Conservation (phyloP, 30 jellyfish, hydroid and myxozoan genomes). For the Turritopsis rubra region DNA sequence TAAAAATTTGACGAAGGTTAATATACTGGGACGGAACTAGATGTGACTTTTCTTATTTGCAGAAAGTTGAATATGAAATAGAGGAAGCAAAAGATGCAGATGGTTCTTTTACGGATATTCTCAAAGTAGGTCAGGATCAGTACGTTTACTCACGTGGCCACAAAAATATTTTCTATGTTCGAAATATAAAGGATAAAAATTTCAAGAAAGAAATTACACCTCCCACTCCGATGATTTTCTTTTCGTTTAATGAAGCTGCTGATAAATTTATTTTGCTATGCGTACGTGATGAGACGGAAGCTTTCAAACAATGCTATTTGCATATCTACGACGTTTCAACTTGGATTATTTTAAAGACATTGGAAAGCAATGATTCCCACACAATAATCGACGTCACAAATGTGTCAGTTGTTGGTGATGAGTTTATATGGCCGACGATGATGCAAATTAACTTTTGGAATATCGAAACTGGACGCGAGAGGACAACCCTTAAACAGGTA, state of each 20-base stretch:
- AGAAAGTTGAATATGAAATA: background rate
- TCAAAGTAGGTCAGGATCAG: conserved; percentile 57
- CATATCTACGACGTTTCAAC: conserved; percentile 46
- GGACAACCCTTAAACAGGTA: conserved; percentile 65
- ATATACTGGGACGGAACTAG: no score
- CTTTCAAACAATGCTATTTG: conserved; percentile 46
- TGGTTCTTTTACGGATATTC: conserved; percentile 44
- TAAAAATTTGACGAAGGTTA: background rate
- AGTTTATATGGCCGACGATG: conserved; percentile 67
- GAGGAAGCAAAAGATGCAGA: background rate
- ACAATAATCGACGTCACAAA: conserved; percentile 35
- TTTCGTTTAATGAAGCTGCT: conserved; percentile 35
- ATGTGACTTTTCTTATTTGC: background rate
- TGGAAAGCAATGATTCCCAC: conserved; percentile 42
- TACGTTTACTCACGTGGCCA: conserved; percentile 63
- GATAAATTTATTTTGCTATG: conserved; percentile 17
- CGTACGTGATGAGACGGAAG: conserved; percentile 24
- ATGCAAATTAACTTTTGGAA: conserved; percentile 81
- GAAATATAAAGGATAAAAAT: conserved; percentile 36
- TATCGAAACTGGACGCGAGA: conserved; percentile 64
- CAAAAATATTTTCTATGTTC: conserved; percentile 20
- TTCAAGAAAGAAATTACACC: conserved; percentile 39
- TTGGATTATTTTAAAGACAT: conserved; percentile 41
- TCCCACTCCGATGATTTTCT: conserved; percentile 31
- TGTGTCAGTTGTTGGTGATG: conserved; percentile 45